These are phyloP conservation scores for Clusia tigrina DNA, from an alignment of 2,888 invertebrate species.

Conservation along the genomic window DNA sequence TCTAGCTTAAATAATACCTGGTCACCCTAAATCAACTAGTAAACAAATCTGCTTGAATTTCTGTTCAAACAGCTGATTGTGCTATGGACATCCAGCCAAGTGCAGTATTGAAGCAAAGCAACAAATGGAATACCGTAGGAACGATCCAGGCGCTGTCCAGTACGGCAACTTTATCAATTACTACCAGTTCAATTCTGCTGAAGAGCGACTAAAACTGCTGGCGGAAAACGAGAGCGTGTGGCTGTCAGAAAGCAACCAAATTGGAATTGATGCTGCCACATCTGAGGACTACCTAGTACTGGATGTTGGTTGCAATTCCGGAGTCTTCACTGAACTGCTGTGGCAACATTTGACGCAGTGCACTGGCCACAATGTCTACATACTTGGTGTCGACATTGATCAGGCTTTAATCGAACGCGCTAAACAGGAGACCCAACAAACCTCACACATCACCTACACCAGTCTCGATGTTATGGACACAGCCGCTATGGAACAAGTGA, in stretches of 20 bases:
- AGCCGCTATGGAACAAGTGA: slow-evolving; percentile 60
- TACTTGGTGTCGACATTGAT: slow-evolving; percentile 80
- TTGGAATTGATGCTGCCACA: slow-evolving; percentile 44
- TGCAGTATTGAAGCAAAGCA: too few species aligned
- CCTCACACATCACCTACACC: slow-evolving; percentile 67
- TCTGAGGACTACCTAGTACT: slow-evolving; percentile 68
- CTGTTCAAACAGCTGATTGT: too few species aligned
- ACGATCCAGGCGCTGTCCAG: slow-evolving; percentile 79
- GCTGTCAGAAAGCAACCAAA: slow-evolving; percentile 52
- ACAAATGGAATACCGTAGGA: slow-evolving; percentile 56
- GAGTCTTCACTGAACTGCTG: slow-evolving; percentile 71
- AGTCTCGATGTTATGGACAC: slow-evolving; percentile 71
- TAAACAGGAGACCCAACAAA: slow-evolving; percentile 65
- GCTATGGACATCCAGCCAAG: too few species aligned
- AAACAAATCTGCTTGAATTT: too few species aligned
- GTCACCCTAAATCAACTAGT: too few species aligned
- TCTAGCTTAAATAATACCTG: too few species aligned
- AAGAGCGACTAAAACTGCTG: slow-evolving; percentile 73
- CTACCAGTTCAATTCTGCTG: slow-evolving; percentile 80
- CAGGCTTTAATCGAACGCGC: slow-evolving; percentile 74
- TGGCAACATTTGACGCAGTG: slow-evolving; percentile 39
- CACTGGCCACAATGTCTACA: slow-evolving; percentile 37
- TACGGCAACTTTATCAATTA: slow-evolving; percentile 89
- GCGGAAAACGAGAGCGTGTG: slow-evolving; percentile 64
- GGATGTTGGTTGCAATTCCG: slow-evolving; percentile 74